Evolutionary conservation across 2,888 invertebrate genomes (phyloP), one percentile per base, ranked within the genome.

Genomic region (Epinotia demarniana): DNA sequence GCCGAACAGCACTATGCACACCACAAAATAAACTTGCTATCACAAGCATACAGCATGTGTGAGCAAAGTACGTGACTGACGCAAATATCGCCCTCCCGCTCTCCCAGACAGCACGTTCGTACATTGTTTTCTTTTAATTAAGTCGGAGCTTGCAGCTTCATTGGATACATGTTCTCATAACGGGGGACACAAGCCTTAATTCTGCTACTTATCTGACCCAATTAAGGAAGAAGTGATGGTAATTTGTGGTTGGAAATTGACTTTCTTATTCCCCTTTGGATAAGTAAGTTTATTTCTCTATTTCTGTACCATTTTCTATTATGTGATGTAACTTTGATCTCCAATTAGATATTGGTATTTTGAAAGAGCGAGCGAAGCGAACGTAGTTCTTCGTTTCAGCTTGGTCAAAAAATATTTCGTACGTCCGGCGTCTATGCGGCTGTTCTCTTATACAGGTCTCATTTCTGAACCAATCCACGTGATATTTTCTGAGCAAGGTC

Each of bases 41-140:
- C 16, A 53, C n/a, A n/a, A 6, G n/a, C 16, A 49, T 16, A 6
- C 16, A 16, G n/a, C 49, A 4, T 49, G 16, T 49, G 49, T n/a
- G n/a, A 53, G 39, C 16, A 49, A 19, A 0, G 67, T 39, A 67
- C 67, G 67, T 67, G 67, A 67, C 67, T 18, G 55, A 55, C 18
- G 33, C 13, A 19, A 16, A 8, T 46, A 49, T n/a, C 9, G 8
- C 69, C 49, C 13, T 70, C 69, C 55, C 43, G 12, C n/a, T 55
- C 72, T 27, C 13, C 13, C n/a, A 18, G 16, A 33, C 55, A 62
- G 76, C 64, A 75, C 78, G 77, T 77, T 67, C 73, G 39, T 33
- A 68, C 72, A 72, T 67, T 77, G 78, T 78, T 78, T 78, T 77
- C 75, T 76, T 78, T 78, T 77, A 78, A 78, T 78, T 76, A 77